Conservation (phyloP, 1,140 invertebrate genomes). For the Cyphomyrmex costatus region DNA sequence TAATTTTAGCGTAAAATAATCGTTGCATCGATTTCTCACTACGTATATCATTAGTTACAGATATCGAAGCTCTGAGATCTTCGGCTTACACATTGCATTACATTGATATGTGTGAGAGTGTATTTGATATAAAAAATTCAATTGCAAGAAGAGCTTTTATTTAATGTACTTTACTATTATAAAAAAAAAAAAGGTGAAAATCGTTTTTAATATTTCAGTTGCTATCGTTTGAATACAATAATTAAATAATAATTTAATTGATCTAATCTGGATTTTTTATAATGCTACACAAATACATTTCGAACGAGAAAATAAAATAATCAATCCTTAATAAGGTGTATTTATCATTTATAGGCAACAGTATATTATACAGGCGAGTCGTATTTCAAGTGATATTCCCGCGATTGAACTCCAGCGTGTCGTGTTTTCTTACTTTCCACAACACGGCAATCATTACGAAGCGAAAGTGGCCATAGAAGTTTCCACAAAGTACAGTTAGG, state of each 20-base stretch:
- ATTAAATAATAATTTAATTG: too few relatives aligned
- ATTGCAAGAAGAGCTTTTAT: too few relatives aligned
- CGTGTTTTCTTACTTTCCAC: slow-evolving; percentile 46
- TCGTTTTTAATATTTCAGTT: neutral
- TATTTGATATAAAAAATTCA: neutral
- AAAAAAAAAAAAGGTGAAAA: neutral
- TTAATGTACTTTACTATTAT: too few relatives aligned
- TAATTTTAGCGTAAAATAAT: slow-evolving; percentile 46
- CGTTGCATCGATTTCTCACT: neutral
- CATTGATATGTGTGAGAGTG: neutral
- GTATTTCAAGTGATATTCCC: slow-evolving; percentile 20
- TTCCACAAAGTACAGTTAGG: slow-evolving; percentile 35
- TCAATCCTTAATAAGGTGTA: neutral
- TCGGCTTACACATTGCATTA: neutral
- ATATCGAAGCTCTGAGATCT: neutral
- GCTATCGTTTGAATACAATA: neutral
- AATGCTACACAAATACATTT: neutral
- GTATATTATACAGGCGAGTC: neutral
- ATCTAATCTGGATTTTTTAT: neutral
- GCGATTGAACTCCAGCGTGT: slow-evolving; percentile 21
- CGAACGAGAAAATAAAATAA: neutral
- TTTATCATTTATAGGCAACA: neutral
- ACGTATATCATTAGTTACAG: slow-evolving; percentile 2
- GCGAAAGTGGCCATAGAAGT: slow-evolving; percentile 51
- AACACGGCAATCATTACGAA: slow-evolving; percentile 25